These are phyloP conservation scores for Watsonalla cultraria DNA, from an alignment of 2,888 invertebrate genomes.

Conservation along the genomic window DNA sequence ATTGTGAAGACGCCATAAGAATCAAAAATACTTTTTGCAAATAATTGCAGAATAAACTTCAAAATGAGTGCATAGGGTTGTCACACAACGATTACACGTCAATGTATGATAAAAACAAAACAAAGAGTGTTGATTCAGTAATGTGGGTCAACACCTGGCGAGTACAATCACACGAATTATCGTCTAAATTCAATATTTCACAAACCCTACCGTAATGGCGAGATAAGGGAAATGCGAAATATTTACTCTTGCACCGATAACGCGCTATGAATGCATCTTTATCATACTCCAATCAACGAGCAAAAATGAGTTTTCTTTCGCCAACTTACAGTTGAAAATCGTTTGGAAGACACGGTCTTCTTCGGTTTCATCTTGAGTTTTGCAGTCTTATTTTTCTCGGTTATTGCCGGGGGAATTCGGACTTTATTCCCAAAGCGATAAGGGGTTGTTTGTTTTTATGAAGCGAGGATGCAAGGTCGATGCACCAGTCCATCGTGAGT, in stretches of 20 bases:
- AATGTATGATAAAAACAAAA: conserved; percentile 1
- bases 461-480: conserved; percentile 68
- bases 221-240: conserved; percentile 71
- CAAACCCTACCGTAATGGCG: conserved; percentile 58
- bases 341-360: conserved; percentile 40
- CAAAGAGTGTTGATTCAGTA: conserved; percentile 17
- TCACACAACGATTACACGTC: not conserved
- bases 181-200: conserved; percentile 62
- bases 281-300: conserved; percentile 44
- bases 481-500: conserved; percentile 73
- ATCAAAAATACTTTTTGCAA: no score
- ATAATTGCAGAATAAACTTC: not conserved
- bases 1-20: no score
- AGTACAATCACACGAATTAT: conserved; percentile 41
- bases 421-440: conserved; percentile 35
- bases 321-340: conserved; percentile 39
- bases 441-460: conserved; percentile 29
- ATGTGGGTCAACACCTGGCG: conserved; percentile 17
- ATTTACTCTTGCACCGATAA: conserved; percentile 70
- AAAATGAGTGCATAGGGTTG: not conserved
- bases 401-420: conserved; percentile 33
- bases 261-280: conserved; percentile 70
- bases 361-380: conserved; percentile 74
- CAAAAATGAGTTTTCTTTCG: conserved; percentile 17
- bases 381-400: conserved; percentile 72